A percentile compares a stretch with the other conserved stretches of the same genome.
These are phyloP conservation scores for Erythrocebus patas DNA, from an alignment of 2,113 vertebrate genomes.

Conservation along the genomic window DNA sequence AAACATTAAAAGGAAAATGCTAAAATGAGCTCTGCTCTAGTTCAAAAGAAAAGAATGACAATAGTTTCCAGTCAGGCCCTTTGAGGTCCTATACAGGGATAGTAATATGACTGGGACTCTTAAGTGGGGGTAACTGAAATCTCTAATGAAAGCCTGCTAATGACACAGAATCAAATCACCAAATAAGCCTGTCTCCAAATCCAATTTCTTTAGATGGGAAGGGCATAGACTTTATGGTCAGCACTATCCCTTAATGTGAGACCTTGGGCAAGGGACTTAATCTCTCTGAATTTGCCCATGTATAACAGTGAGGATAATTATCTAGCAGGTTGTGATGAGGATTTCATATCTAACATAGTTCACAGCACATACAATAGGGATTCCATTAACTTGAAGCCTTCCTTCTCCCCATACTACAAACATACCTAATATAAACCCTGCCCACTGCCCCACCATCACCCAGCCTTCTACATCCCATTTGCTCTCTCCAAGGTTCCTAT, in stretches of 20 bases:
- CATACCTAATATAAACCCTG: background rate
- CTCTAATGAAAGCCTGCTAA: background rate
- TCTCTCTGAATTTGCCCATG: background rate
- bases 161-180: background rate
- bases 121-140: background rate
- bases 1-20: background rate
- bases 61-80: background rate
- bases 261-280: background rate
- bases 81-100: background rate
- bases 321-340: background rate
- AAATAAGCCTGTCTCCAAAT: background rate
- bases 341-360: background rate
- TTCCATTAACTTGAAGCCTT: background rate
- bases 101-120: background rate
- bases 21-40: background rate
- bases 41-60: background rate
- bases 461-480: background rate
- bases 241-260: background rate
- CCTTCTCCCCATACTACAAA: background rate
- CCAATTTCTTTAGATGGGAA: background rate
- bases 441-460: background rate
- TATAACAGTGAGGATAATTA: background rate
- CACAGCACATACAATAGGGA: background rate
- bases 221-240: background rate
- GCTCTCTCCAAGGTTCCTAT: background rate